A percentile compares a stretch with the other conserved stretches of the same genome.
Conservation (phyloP, 2,888 invertebrate genomes). For the Adelognathus sp. region DNA sequence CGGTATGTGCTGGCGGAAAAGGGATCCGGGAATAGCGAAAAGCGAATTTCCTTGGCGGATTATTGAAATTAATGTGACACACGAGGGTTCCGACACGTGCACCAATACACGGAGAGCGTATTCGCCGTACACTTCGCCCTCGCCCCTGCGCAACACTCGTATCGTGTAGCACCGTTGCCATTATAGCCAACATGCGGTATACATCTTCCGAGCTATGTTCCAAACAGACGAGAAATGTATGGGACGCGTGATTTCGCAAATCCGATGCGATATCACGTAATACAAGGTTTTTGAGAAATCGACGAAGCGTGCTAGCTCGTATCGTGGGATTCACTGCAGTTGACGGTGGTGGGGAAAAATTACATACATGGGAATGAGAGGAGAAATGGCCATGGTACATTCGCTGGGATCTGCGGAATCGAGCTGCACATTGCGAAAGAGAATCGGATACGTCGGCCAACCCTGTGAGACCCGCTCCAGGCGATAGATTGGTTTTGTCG, state of each 20-base stretch:
- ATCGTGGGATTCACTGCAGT: slow-evolving; percentile 30
- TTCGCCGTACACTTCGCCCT: neutral
- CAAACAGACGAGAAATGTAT: neutral
- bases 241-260: slow-evolving; percentile 18
- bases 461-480: too few relatives aligned
- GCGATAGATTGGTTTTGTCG: too few relatives aligned
- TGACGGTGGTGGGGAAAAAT: neutral
- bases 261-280: slow-evolving; percentile 49
- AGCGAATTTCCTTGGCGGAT: neutral
- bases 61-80: slow-evolving; percentile 12
- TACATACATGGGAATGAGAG: neutral
- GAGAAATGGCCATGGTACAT: neutral
- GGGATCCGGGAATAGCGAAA: neutral
- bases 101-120: neutral
- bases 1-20: neutral
- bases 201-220: neutral
- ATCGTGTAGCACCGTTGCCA: neutral
- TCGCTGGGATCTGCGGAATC: neutral
- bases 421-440: too few relatives aligned
- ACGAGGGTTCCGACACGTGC: neutral
- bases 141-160: neutral
- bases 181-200: neutral
- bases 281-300: slow-evolving; percentile 40
- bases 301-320: slow-evolving; percentile 22
- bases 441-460: too few relatives aligned